phyloP scores from a whole-genome alignment of 2,113 vertebrate genomes.

The Pseudorasbora parva region DNA sequence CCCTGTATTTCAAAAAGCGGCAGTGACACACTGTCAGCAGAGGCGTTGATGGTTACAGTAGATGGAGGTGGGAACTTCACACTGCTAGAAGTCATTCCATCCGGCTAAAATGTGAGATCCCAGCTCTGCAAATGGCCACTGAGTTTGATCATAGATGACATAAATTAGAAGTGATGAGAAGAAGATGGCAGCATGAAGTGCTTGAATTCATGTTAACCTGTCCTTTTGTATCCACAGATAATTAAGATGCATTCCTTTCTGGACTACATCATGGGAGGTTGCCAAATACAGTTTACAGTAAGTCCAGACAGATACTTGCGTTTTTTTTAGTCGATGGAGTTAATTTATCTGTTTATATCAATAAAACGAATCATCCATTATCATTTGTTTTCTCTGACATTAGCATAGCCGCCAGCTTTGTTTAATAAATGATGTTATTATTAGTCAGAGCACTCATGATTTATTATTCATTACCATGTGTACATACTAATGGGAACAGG shows the following conservation, averaged over 20 bases:
- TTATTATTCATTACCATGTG: slow-evolving; percentile 29
- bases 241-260: slow-evolving; percentile 99
- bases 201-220: not conserved
- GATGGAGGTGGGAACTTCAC: slow-evolving; percentile 24
- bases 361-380: not conserved
- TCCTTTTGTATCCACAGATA: slow-evolving; percentile 77
- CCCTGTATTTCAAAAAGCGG: slow-evolving; percentile 11
- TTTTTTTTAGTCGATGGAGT: not conserved
- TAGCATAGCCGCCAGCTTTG: not conserved
- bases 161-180: slow-evolving; percentile 30
- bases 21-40: slow-evolving; percentile 10
- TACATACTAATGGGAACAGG: slow-evolving; percentile 22
- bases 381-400: not conserved
- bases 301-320: slow-evolving; percentile 64
- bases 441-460: slow-evolving; percentile 19
- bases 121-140: slow-evolving; percentile 22
- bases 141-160: slow-evolving; percentile 8
- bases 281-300: slow-evolving; percentile 99
- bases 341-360: not conserved
- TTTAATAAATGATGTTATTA: slow-evolving; percentile 18
- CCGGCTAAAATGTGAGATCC: slow-evolving; percentile 2
- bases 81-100: slow-evolving; percentile 12
- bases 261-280: slow-evolving; percentile 99
- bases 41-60: slow-evolving; percentile 1
- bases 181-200: not conserved